Base-by-base conservation (phyloP, 2,113 vertebrate species). In the Xerus inauris region DNA sequence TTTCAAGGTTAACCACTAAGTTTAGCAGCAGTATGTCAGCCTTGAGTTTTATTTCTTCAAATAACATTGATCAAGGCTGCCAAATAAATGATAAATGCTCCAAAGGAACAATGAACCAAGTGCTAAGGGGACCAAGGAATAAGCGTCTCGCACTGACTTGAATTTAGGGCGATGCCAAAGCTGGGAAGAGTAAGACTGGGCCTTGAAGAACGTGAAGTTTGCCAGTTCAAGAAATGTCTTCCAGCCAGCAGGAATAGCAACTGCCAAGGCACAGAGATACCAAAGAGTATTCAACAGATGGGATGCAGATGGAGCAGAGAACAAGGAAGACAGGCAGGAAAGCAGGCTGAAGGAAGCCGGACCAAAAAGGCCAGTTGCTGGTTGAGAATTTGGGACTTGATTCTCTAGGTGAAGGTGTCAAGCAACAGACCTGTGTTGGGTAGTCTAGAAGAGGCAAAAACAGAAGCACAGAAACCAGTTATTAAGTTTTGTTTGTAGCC, bases 1-100 rank as follows among this genome's bases (percentile, higher is more conserved):
- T 26, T 87, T 42, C 54, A 94, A 26, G 17, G 92, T 11, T 94
- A 87, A 65, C 82, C 51, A 59, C 65, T 65, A 19, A 87, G 22
- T 47, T 82, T 32, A 62, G 28, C 40, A 42, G 40, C 2, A 42
- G 35, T 62, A n/a, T 13, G 19, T 88, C 42, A 40, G 54, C 42
- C 49, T 91, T 87, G 67, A 65, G 49, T 67, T 64, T 91, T 67
- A 80, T 47, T 93, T 73, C 81, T 51, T 80, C 75, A 71, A 62
- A 35, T 81, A 57, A 54, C 24, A n/a, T 38, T 11, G 83, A 38
- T 16, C 26, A 67, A 96, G 28, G 54, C 40, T 47, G 67, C 67
- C 87, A 87, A 84, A 9, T n/a, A 80, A 67, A 26, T 38, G 11
- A 49, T 45, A 26, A 84, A n/a, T 17, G n/a, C 12, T 54, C 65